Base-by-base conservation (phyloP, 2,888 invertebrate genomes). In the Ecdyonurus torrentis region DNA sequence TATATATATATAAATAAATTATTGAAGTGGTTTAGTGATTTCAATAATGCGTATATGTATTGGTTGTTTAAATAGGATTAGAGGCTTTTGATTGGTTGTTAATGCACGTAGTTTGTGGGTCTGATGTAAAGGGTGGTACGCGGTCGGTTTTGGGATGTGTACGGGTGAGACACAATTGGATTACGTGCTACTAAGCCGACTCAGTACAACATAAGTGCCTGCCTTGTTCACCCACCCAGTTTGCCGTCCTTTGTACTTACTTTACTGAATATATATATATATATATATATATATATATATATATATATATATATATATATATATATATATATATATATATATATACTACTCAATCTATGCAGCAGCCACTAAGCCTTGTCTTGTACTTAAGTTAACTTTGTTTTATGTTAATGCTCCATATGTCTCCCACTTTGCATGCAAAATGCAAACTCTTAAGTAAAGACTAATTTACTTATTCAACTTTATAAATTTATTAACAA, bases 11-110 rank as follows among this genome's bases (percentile, higher is more conserved):
- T n/a, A n/a, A n/a, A n/a, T n/a, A n/a, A n/a, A n/a, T n/a, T n/a
- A 37, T 37, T 37, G 5, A 37, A 37, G 37, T 37, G 37, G 37
- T 37, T 37, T 37, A 37, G 37, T 37, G 37, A 37, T 37, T 37
- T 37, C 37, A 37, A 37, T 37, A 37, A 37, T 37, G 37, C 37
- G 37, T 37, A 15, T n/a, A n/a, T 37, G 37, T 37, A 37, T 37
- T 37, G 37, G 37, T 37, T 37, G 37, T 37, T 37, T 37, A 5
- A 37, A 64, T 24, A 25, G 60, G 64, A 64, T 64, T 64, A 64
- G 62, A 59, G 25, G 64, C 62, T 59, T 52, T 24, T 59, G 64
- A 64, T 64, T 64, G 64, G 64, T 58, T 58, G 50, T 23, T 64
- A 61, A 64, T 61, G 59, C 55, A 55, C 55, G 37, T 37, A 37